Percentiles rank a stretch among this genome's conserved stretches.
phyloP scores from a whole-genome alignment of 2,113 vertebrate species.

The Neolamprologus ventralis region DNA sequence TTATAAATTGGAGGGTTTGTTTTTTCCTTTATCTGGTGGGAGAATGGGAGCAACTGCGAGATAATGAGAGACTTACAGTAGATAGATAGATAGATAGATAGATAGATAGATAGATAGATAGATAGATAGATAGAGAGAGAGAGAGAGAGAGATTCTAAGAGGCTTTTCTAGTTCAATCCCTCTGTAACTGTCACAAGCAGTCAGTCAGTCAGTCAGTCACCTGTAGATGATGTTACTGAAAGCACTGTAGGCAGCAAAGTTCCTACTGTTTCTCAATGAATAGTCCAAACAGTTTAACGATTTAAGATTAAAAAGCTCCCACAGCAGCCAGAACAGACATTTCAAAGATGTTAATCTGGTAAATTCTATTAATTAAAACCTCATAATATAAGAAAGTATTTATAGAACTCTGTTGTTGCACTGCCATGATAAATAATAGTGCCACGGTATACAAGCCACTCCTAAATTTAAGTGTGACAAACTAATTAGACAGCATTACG shows the following conservation, averaged over 20 bases:
- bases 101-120: not conserved
- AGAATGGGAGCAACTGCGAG: not conserved
- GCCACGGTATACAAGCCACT: not conserved
- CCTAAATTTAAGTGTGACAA: not conserved
- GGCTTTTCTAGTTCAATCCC: conserved; percentile 71
- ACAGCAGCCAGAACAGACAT: not conserved
- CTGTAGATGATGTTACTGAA: conserved; percentile 68
- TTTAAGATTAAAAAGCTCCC: not conserved
- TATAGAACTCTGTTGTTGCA: not conserved
- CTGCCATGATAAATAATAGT: not conserved
- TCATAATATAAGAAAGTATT: not conserved
- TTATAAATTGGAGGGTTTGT: not conserved
- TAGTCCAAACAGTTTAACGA: not conserved
- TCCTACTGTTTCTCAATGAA: not conserved
- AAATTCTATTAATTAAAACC: not conserved
- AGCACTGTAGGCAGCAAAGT: conserved; percentile 42
- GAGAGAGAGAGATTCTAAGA: conserved; percentile 55
- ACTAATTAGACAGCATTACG: not conserved
- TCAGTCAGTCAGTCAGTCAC: conserved; percentile 70
- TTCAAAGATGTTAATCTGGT: fast-evolving
- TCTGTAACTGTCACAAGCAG: conserved; percentile 74
- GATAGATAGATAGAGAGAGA: too few species aligned
- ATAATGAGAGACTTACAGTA: not conserved
- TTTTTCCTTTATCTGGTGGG: not conserved
- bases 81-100: not conserved